These are phyloP conservation scores for Limonius californicus DNA, from an alignment of 1,140 invertebrate genomes.

Conservation along the genomic window DNA sequence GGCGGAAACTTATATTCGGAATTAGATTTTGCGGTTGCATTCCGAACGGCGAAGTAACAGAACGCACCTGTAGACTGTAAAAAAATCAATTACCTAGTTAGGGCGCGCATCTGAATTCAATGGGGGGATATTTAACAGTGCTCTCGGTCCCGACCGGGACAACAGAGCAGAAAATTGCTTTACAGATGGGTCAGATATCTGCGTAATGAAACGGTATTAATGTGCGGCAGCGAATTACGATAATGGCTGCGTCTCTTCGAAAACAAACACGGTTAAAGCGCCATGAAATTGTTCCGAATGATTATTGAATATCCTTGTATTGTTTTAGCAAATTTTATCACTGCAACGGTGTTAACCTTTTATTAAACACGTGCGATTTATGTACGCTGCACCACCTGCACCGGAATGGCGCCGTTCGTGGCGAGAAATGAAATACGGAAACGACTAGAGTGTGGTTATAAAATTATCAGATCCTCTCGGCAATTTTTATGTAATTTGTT, in stretches of 20 bases:
- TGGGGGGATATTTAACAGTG: neutral
- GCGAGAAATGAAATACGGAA: neutral
- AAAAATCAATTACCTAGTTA: neutral
- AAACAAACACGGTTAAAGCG: constrained; percentile 17
- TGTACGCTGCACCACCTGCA: neutral
- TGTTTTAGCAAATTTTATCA: too few species aligned
- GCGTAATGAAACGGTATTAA: constrained; percentile 23
- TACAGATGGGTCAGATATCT: constrained; percentile 23
- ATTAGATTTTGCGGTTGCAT: too few species aligned
- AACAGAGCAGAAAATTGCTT: constrained; percentile 22
- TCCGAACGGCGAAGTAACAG: too few species aligned
- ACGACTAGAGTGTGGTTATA: neutral
- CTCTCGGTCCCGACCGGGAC: constrained; percentile 1
- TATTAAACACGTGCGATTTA: neutral
- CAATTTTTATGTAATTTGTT: constrained; percentile 1
- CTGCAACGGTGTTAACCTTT: neutral
- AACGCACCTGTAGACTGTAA: too few species aligned
- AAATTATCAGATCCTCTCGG: neutral
- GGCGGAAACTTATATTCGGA: too few species aligned
- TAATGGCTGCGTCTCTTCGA: constrained; percentile 13
- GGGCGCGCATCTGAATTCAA: neutral
- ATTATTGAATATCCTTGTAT: neutral
- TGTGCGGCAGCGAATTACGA: constrained; percentile 21
- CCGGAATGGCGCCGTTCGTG: neutral
- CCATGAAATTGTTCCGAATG: constrained; percentile 18